Conservation (phyloP, 2,888 invertebrate genomes). For the Oscheius myriophilus region DNA sequence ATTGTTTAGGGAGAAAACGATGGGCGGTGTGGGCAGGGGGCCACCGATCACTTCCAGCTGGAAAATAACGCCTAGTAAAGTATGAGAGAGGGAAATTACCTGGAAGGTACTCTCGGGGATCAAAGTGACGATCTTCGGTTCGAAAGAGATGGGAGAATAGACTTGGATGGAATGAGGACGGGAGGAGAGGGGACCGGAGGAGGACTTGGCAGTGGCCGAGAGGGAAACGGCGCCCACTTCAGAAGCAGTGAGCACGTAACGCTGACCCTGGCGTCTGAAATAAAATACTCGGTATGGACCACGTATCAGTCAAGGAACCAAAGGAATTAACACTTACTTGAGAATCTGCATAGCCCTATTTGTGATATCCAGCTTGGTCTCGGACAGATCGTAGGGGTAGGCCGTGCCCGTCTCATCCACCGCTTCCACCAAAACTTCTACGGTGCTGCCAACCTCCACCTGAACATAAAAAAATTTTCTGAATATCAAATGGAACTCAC, state of each 20-base stretch:
- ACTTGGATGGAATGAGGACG: conserved; percentile 48
- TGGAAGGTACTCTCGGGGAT: conserved; percentile 61
- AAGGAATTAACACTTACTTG: conserved; percentile 2
- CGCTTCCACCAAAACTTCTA: conserved; percentile 47
- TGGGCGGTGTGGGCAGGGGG: conserved; percentile 54
- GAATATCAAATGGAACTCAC: conserved; percentile 35
- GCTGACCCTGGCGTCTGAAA: conserved; percentile 38
- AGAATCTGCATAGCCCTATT: conserved; percentile 16
- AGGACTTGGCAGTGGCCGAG: conserved; percentile 44
- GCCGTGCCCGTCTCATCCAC: conserved; percentile 53
- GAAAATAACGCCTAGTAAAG: conserved; percentile 2
- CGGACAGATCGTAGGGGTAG: conserved; percentile 28
- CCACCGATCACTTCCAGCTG: conserved; percentile 62
- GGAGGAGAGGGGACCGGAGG: conserved; percentile 42
- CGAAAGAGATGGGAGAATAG: conserved; percentile 57
- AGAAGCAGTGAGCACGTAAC: conserved; percentile 39
- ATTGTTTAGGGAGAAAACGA: conserved; percentile 55
- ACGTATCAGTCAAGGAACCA: background rate
- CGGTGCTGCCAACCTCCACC: conserved; percentile 49
- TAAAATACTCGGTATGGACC: background rate
- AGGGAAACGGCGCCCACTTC: conserved; percentile 46
- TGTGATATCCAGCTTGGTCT: conserved; percentile 24
- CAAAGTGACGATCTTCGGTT: conserved; percentile 57
- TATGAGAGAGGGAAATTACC: conserved; percentile 21
- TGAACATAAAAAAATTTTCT: conserved; percentile 28